Base-by-base conservation (phyloP, 2,888 invertebrate genomes). In the Pachydiplax longipennis region DNA sequence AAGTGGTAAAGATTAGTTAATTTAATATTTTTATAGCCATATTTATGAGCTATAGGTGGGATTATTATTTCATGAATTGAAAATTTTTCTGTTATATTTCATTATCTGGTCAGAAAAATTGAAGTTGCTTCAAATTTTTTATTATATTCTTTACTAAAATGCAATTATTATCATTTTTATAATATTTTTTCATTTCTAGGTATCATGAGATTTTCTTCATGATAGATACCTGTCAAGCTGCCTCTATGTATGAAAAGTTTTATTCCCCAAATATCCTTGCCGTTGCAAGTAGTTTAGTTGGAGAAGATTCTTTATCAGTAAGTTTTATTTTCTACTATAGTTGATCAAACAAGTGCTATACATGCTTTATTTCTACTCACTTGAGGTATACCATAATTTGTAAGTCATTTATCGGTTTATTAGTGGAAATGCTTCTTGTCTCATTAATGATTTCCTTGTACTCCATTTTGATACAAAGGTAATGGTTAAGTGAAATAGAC, bases 141-240 rank as follows among this genome's bases (percentile, higher is more conserved):
- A 5, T 37, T 37, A 37, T 37, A 5, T 37, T 2, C 37, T 37
- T 37, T 2, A 37, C 2, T 37, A 4, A 37, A 5, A 37, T 37
- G 3, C n/a, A n/a, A n/a, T n/a, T n/a, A n/a, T n/a, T n/a, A n/a
- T n/a, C n/a, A n/a, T n/a, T n/a, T n/a, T n/a, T n/a, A n/a, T n/a
- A n/a, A n/a, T n/a, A n/a, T n/a, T n/a, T n/a, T 37, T 37, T 18
- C 10, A 18, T n/a, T 61, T 95, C 10, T 94, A 98, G 98, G 92
- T 99, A 99, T 94, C 98, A 99, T 95, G 99, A 99, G 94, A 96
- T 99, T 92, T 97, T 99, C 93, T 98, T 99, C 93, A 99, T 99
- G 95, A 98, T 99, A 92, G 99, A 99, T 94, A 99, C 99, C 5
- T 99, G 99, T 92, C 99, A 99, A 94, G 99, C 99, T 8, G 99